A percentile compares a stretch with the other conserved stretches of the same genome.
Conservation (phyloP, 1,140 invertebrate species). For the Lasioglossum baleicum region DNA sequence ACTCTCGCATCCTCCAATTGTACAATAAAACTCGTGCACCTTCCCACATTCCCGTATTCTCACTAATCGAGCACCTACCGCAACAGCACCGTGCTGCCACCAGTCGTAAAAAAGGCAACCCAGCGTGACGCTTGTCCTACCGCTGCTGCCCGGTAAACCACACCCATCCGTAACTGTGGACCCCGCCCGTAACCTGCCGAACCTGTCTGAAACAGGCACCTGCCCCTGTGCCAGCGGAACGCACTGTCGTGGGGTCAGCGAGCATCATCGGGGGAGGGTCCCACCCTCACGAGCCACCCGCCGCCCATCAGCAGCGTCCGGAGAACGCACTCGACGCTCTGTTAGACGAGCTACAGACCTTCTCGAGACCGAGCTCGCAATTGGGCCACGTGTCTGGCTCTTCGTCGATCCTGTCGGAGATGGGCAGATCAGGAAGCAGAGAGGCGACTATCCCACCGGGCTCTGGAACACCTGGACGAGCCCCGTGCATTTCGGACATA, state of each 20-base stretch:
- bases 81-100: no score
- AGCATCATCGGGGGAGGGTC: slow-evolving; percentile 85
- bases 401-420: slow-evolving; percentile 50
- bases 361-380: slow-evolving; percentile 84
- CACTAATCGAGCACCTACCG: no score
- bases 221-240: slow-evolving; percentile 82
- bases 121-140: background rate
- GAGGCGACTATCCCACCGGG: slow-evolving; percentile 54
- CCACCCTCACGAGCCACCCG: slow-evolving; percentile 81
- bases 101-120: no score
- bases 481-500: slow-evolving; percentile 78
- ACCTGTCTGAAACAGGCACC: slow-evolving; percentile 76
- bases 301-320: slow-evolving; percentile 84
- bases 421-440: slow-evolving; percentile 66
- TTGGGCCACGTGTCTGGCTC: slow-evolving; percentile 66
- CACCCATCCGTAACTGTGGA: background rate
- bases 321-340: slow-evolving; percentile 97
- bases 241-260: slow-evolving; percentile 78
- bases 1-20: no score
- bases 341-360: slow-evolving; percentile 94
- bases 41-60: no score
- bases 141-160: slow-evolving; percentile 12
- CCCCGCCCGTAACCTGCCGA: background rate
- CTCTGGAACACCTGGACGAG: slow-evolving; percentile 61
- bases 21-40: no score